Evolutionary conservation across 2,113 vertebrate genomes (phyloP).

Genomic region (Hippocampus mohnikei): DNA sequence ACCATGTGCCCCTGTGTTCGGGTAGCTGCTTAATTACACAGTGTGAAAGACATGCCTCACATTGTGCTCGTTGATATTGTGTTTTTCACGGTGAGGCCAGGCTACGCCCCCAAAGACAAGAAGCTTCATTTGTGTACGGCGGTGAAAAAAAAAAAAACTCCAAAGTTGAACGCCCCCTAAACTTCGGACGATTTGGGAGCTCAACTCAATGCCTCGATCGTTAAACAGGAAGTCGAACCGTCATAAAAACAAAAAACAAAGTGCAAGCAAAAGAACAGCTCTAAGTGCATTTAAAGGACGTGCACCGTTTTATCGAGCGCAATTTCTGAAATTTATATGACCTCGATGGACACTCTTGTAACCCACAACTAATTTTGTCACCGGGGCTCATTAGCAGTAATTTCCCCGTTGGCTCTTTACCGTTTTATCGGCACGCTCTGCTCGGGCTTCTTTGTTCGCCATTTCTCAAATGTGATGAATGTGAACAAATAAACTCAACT

Average conservation of each 20-base stretch:
- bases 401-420: slow-evolving; percentile 38
- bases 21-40: slow-evolving; percentile 37
- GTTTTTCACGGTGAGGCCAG: slow-evolving; percentile 1
- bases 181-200: too few relatives aligned
- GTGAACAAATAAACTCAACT: not conserved
- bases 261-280: too few relatives aligned
- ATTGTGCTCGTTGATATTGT: not conserved
- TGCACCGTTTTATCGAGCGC: not conserved
- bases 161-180: not conserved
- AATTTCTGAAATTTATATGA: slow-evolving; percentile 10
- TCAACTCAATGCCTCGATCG: too few relatives aligned
- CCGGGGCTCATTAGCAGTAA: slow-evolving; percentile 39
- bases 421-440: slow-evolving; percentile 18
- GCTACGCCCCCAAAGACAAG: not conserved
- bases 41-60: slow-evolving; percentile 4
- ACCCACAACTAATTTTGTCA: slow-evolving; percentile 50
- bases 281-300: too few relatives aligned
- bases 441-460: slow-evolving; percentile 7
- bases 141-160: too few relatives aligned
- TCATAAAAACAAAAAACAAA: too few relatives aligned
- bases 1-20: slow-evolving; percentile 25
- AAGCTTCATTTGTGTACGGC: not conserved
- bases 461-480: slow-evolving; percentile 9
- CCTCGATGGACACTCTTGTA: slow-evolving; percentile 30
- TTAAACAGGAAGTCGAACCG: too few relatives aligned